Evolutionary conservation across 2,113 vertebrate species (phyloP).

Genomic region (Balaenoptera acutorostrata): DNA sequence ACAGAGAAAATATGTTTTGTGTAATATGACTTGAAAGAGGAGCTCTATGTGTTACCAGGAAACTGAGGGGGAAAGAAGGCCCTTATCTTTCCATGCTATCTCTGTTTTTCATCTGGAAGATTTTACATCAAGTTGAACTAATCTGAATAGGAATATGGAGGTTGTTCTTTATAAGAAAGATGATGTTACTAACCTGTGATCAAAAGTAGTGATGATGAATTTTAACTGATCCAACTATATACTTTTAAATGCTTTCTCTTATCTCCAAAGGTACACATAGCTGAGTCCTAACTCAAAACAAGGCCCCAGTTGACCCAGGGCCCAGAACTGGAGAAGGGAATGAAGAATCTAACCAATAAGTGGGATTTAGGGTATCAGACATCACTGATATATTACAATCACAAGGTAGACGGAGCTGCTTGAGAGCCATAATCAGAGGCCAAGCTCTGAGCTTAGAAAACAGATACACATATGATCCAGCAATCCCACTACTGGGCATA

Average conservation of each 20-base stretch:
- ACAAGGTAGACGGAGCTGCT: background rate
- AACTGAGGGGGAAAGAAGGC: background rate
- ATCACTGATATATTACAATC: background rate
- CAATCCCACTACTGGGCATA: too few species aligned
- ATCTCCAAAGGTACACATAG: background rate
- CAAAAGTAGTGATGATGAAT: background rate
- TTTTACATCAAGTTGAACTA: background rate
- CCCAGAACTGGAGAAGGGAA: background rate
- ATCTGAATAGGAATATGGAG: background rate
- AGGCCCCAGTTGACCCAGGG: background rate
- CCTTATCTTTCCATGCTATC: background rate
- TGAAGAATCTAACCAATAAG: background rate
- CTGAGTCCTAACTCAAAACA: background rate
- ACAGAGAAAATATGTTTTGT: background rate
- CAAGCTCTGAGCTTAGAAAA: background rate
- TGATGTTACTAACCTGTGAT: background rate
- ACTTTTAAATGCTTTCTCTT: background rate
- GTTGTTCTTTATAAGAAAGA: background rate
- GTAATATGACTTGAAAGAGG: background rate
- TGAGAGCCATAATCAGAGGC: background rate
- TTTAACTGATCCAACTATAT: background rate
- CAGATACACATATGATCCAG: background rate
- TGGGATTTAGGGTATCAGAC: background rate
- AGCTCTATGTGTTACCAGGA: background rate
- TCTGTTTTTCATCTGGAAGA: background rate